Percentiles rank a stretch among this genome's conserved stretches.
phyloP scores from a whole-genome alignment of 2,113 vertebrate species.

The Seriola quinqueradiata region DNA sequence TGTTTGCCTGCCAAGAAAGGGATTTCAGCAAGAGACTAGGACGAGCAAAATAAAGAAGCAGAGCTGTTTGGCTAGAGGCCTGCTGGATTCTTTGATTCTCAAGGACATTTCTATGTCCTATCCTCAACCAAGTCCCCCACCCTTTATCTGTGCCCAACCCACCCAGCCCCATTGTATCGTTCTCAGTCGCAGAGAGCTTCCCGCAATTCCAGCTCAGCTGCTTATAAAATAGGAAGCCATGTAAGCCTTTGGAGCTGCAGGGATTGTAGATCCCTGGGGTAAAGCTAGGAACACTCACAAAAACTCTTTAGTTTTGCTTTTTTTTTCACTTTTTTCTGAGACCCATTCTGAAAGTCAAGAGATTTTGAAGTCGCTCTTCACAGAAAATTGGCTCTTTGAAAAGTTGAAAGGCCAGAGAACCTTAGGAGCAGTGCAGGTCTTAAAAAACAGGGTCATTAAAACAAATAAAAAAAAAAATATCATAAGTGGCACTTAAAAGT shows the following conservation, averaged over 20 bases:
- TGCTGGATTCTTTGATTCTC: conserved; percentile 63
- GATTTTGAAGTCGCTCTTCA: conserved; percentile 45
- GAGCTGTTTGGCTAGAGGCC: conserved; percentile 60
- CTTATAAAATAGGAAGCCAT: conserved; percentile 63
- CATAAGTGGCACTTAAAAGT: background rate
- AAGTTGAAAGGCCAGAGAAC: conserved; percentile 32
- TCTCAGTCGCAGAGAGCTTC: conserved; percentile 48
- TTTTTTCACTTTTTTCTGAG: conserved; percentile 5
- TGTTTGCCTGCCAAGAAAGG: conserved; percentile 61
- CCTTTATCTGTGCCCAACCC: conserved; percentile 55
- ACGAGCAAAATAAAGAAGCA: conserved; percentile 39
- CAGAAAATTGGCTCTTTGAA: conserved; percentile 49
- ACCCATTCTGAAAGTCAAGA: conserved; percentile 34
- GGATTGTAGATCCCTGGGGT: conserved; percentile 48
- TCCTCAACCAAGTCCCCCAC: conserved; percentile 20
- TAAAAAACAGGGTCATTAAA: conserved; percentile 32
- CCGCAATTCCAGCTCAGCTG: conserved; percentile 55
- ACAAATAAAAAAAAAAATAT: conserved; percentile 51
- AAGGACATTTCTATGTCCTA: conserved; percentile 69
- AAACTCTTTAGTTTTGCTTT: conserved; percentile 34
- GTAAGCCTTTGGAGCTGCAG: conserved; percentile 56
- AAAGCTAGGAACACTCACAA: conserved; percentile 44
- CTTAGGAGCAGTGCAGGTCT: background rate
- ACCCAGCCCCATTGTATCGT: conserved; percentile 38
- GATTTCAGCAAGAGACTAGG: conserved; percentile 63